Evolutionary conservation across 2,113 vertebrate genomes (phyloP).

Genomic region (Sebastes fasciatus): DNA sequence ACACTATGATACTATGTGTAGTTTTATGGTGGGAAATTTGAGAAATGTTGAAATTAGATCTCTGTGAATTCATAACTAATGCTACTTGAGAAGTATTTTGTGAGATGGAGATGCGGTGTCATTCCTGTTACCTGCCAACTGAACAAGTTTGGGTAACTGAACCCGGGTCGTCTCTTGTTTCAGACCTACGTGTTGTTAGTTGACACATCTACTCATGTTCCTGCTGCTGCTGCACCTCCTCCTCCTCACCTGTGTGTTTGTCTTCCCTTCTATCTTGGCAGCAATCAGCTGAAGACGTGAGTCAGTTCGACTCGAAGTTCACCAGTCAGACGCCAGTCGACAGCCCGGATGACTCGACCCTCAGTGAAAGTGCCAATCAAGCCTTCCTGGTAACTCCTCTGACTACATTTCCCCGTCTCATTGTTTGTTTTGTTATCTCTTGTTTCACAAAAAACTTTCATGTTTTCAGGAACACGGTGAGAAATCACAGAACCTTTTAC

Average conservation of each 20-base stretch:
- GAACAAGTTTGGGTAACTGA: not conserved
- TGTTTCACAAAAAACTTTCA: not conserved
- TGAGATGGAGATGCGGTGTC: too few species aligned
- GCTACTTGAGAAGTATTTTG: not conserved
- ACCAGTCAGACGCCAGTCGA: conserved; percentile 99
- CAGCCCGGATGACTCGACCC: conserved; percentile 98
- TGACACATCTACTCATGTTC: conserved; percentile 9
- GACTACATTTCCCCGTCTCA: not conserved
- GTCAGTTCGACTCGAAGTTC: conserved; percentile 99
- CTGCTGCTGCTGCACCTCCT: not conserved
- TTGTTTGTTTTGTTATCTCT: not conserved
- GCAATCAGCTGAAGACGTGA: conserved; percentile 99
- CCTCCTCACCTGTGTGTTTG: conserved; percentile 7
- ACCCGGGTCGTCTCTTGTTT: conserved; percentile 39
- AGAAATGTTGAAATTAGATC: not conserved
- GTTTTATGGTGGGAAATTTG: not conserved
- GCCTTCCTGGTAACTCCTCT: conserved; percentile 92
- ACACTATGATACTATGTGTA: not conserved
- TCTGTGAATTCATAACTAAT: not conserved
- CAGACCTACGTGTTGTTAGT: not conserved
- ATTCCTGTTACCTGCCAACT: not conserved
- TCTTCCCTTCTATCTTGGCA: conserved; percentile 66
- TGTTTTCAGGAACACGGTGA: not conserved
- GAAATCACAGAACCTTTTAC: not conserved
- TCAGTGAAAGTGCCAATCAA: conserved; percentile 99